phyloP scores from a whole-genome alignment of 2,888 invertebrate genomes.

The Bombyx huttoni region DNA sequence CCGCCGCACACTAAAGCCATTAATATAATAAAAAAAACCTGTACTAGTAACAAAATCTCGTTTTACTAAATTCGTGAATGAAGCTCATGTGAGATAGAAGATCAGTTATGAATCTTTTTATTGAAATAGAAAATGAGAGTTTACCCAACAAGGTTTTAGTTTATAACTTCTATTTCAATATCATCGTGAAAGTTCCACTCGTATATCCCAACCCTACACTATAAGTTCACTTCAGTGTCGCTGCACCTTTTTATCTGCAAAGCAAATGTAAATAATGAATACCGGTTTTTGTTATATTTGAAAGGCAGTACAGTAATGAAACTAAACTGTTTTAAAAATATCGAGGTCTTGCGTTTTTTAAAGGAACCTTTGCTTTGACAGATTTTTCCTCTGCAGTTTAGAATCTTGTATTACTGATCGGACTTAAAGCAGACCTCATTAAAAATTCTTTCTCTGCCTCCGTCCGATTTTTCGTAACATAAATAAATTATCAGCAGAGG shows the following conservation, averaged over 20 bases:
- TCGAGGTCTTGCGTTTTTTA: too few species aligned
- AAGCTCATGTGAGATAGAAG: background rate
- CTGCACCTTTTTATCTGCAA: background rate
- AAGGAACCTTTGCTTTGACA: too few species aligned
- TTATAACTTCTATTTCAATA: background rate
- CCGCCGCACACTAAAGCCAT: background rate
- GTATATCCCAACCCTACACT: background rate
- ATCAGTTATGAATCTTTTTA: background rate
- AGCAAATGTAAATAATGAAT: slow-evolving; percentile 1
- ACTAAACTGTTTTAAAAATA: background rate
- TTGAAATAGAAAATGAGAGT: too few species aligned
- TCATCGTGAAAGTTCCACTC: background rate
- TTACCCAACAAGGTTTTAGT: too few species aligned
- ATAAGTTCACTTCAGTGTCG: background rate
- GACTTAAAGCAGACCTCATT: too few species aligned
- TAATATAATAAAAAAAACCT: background rate
- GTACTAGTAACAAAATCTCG: background rate
- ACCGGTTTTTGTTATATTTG: background rate
- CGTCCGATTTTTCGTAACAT: too few species aligned
- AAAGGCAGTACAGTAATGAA: background rate
- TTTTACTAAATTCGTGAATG: background rate
- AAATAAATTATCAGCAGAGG: too few species aligned
- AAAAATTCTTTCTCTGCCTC: too few species aligned
- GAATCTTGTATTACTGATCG: too few species aligned
- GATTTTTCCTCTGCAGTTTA: too few species aligned